A percentile compares a stretch with the other conserved stretches of the same genome.
Conservation (phyloP, 1,140 invertebrate species). For the Apis laboriosa region DNA sequence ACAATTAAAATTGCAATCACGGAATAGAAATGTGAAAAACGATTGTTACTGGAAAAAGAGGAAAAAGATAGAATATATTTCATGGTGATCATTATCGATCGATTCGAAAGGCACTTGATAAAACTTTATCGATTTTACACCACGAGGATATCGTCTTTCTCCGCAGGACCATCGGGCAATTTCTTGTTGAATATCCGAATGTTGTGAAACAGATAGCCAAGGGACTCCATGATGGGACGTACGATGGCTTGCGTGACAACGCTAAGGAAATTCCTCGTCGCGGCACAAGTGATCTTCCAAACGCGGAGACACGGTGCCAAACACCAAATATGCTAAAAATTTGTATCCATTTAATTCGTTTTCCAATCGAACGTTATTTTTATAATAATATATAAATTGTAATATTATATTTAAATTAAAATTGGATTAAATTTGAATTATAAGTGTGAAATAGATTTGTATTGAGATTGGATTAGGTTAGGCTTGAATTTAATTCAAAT, state of each 20-base stretch:
- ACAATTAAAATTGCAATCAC: neutral
- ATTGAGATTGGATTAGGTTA: no score
- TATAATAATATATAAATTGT: no score
- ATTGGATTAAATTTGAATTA: no score
- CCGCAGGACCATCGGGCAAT: constrained; percentile 76
- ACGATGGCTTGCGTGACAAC: constrained; percentile 84
- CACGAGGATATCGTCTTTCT: constrained; percentile 65
- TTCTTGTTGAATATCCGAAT: constrained; percentile 83
- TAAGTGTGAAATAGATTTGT: no score
- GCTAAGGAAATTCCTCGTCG: constrained; percentile 82
- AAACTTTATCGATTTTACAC: neutral
- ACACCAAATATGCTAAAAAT: constrained; percentile 88
- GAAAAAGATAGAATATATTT: neutral
- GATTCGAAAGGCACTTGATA: constrained; percentile 27
- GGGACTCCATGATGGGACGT: constrained; percentile 83
- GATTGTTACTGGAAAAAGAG: neutral
- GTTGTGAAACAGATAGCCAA: constrained; percentile 85
- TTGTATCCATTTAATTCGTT: neutral
- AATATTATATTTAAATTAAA: no score
- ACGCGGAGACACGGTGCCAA: constrained; percentile 84
- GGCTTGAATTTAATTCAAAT: no score
- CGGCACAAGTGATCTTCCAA: constrained; percentile 86
- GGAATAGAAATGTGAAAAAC: neutral
- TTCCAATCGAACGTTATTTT: neutral
- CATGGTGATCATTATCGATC: neutral